Percentiles rank a stretch among this genome's conserved stretches.
These are phyloP conservation scores for Temnothorax curvispinosus DNA, from an alignment of 1,140 invertebrate genomes.

Conservation along the genomic window DNA sequence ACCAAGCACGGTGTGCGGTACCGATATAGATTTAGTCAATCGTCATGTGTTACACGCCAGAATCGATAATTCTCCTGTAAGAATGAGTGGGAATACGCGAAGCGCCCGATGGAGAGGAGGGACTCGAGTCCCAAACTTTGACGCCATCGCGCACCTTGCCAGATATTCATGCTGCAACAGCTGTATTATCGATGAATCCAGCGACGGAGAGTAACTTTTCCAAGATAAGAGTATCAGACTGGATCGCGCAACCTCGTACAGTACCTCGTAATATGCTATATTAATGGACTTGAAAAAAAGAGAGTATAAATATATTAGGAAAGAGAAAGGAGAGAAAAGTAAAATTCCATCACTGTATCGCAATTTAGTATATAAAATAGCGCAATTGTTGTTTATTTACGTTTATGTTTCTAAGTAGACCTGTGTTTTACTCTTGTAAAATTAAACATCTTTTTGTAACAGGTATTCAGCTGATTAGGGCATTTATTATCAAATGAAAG, in stretches of 20 bases:
- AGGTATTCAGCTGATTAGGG: conserved; percentile 15
- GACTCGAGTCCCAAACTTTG: conserved; percentile 80
- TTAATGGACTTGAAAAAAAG: background rate
- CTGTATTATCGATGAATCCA: conserved; percentile 64
- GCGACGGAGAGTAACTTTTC: conserved; percentile 63
- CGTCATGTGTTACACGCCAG: conserved; percentile 82
- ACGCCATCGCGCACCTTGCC: conserved; percentile 79
- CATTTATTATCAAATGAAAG: conserved; percentile 49
- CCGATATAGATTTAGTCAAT: conserved; percentile 82
- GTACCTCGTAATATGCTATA: conserved; percentile 67
- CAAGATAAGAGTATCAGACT: conserved; percentile 86
- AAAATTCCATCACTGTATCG: background rate
- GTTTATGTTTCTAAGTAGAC: conserved; percentile 30
- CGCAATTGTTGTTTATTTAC: conserved; percentile 18
- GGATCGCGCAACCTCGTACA: conserved; percentile 86
- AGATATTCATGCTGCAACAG: conserved; percentile 77
- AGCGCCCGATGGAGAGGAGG: conserved; percentile 89
- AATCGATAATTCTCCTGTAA: conserved; percentile 83
- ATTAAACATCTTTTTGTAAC: background rate
- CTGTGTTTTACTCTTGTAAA: background rate
- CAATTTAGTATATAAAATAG: conserved; percentile 23
- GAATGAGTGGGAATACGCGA: conserved; percentile 86
- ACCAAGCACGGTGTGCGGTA: conserved; percentile 81
- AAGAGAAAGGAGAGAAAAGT: background rate
- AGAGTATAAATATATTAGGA: background rate